A percentile compares a stretch with the other conserved stretches of the same genome.
phyloP scores from a whole-genome alignment of 2,113 vertebrate species.

The Mesoclemmys tuberculata region DNA sequence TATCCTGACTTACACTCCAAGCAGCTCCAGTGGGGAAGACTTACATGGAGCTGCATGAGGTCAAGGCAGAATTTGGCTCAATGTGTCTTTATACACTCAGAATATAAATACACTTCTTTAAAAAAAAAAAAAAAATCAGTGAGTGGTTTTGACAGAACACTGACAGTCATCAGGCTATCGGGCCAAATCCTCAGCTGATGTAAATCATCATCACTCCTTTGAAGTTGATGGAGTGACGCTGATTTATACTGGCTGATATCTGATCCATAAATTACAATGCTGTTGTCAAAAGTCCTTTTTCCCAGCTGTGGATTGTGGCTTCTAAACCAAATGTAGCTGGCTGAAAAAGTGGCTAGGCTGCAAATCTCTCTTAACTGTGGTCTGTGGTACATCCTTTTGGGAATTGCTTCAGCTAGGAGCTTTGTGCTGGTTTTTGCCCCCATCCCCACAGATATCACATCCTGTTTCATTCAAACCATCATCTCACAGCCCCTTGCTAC shows the following conservation, averaged over 20 bases:
- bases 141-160: not conserved
- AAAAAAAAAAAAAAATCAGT: not conserved
- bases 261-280: not conserved
- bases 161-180: not conserved
- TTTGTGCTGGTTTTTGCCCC: not conserved
- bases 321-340: not conserved
- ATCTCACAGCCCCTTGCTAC: not conserved
- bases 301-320: not conserved
- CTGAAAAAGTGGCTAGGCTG: not conserved
- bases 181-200: not conserved
- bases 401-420: not conserved
- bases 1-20: not conserved
- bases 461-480: not conserved
- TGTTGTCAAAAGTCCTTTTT: not conserved
- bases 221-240: not conserved
- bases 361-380: not conserved
- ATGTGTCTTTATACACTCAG: not conserved
- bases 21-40: not conserved
- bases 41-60: not conserved
- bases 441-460: not conserved
- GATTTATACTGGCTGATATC: not conserved
- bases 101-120: not conserved
- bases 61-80: not conserved
- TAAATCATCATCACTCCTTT: not conserved
- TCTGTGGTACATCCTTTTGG: not conserved